Base-by-base conservation (phyloP, 2,113 vertebrate genomes). In the Grammomys surdaster region DNA sequence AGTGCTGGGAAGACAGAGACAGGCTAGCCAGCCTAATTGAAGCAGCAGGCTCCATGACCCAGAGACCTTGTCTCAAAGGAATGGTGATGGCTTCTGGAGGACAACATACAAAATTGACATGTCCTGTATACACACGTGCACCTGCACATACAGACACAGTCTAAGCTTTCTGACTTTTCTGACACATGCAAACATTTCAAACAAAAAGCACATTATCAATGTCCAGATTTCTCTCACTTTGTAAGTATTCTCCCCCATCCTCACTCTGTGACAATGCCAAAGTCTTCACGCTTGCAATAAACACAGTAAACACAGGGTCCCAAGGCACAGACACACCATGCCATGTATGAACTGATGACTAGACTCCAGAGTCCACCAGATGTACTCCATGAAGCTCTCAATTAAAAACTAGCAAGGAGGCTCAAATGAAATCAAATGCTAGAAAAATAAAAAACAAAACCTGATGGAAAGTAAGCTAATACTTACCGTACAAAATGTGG, bases 401-500 rank as follows among this genome's bases (percentile, higher is more conserved):
- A 77, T 98, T 98, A 97, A 98, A 98, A 93, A 12, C 28, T 93
- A 97, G 69, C 80, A 98, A 96, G 86, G 80, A 73, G 97, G 36
- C 22, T 58, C 9, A 1, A 92, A 96, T 80, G 36, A 93, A 95
- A 92, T 93, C 91, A 98, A 97, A 90, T 77, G 67, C 90, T 94
- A 56, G 92, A 43, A 86, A 97, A 93, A 96, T 40, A 86, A 97
- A 82, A 97, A 93, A 10, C 31, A 54, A 94, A 96, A 93, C 76
- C 87, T 40, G 75, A 84, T 20, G 26, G 70, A 56, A 92, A 91
- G 24, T 75, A 86, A 91, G 82, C 86, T 96, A 94, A 93, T 91
- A 97, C 97, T 97, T 97, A 91, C 28, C 78, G 87, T 28, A 58
- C 48, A 60, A 70, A 56, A n/a, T 17, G 0, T 72, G n/a, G 40